Evolutionary conservation across 2,888 invertebrate species (phyloP), one percentile per base, ranked within the genome.

Genomic region (Cheilosia vernalis): DNA sequence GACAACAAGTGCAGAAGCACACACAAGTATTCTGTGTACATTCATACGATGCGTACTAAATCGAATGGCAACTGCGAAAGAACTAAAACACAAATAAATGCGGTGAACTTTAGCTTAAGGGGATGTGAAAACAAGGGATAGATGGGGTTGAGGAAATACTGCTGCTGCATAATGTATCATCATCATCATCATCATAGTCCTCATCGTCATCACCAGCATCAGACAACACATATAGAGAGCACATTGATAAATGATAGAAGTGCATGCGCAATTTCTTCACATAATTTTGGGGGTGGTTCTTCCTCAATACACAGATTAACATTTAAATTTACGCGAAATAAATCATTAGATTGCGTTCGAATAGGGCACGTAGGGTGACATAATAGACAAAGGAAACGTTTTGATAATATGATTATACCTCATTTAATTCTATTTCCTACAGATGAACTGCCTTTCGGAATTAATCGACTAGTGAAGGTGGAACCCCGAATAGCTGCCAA

Each of bases 371-470:
- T 58, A 82, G 77, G 81, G 64, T 82, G 81, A 86, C 76, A 78
- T 67, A 63, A 69, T 86, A 77, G 69, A 78, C 53, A 78, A 58
- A 77, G 51, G 55, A 64, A 58, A 72, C 66, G 47, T 60, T 64
- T 42, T 66, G 37, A 61, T 86, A 78, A 81, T 78, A 58, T 63
- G 56, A 86, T 78, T 79, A 86, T 64, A 72, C 70, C 49, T 77
- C 73, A 86, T 80, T 73, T 87, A 63, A 79, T 79, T 76, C 42
- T 60, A 60, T 74, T 72, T 15, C 37, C 30, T 24, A 4, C 95
- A 97, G 97, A 96, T 89, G 95, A 95, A 90, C 95, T 97, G 89
- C 96, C 97, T 89, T 97, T 97, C 89, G 96, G 97, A 80, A 95
- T 97, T 89, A 96, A 95, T 91, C 95, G 97, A 81, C 92, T 97